These are phyloP conservation scores for Euwallacea fornicatus DNA, from an alignment of 1,140 invertebrate genomes.

Conservation along the genomic window DNA sequence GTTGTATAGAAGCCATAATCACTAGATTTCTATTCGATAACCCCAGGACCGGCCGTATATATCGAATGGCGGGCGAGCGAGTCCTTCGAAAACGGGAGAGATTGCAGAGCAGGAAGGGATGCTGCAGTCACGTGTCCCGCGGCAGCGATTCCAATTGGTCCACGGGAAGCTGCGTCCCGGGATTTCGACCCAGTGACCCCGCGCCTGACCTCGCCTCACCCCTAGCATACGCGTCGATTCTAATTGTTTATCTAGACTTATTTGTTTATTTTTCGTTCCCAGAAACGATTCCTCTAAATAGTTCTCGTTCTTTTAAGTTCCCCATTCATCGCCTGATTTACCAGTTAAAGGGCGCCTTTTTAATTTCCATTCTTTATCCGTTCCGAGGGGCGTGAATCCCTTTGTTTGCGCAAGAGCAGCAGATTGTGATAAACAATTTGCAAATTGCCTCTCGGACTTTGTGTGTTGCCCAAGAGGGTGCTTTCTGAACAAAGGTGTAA, in stretches of 20 bases:
- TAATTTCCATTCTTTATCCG: no score
- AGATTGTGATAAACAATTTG: no score
- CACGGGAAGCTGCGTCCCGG: slow-evolving; percentile 46
- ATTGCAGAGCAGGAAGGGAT: slow-evolving; percentile 45
- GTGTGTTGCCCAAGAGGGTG: no score
- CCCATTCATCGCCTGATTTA: no score
- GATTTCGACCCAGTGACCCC: slow-evolving; percentile 54
- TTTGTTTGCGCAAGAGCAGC: no score
- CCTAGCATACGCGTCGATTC: slow-evolving; percentile 22
- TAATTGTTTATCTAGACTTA: slow-evolving; percentile 9
- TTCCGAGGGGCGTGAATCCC: no score
- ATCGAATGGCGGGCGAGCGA: slow-evolving; percentile 29
- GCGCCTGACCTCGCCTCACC: slow-evolving; percentile 47
- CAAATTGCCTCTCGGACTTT: no score
- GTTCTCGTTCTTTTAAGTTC: no score
- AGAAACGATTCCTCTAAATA: neutral
- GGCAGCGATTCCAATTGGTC: slow-evolving; percentile 43
- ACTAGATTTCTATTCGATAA: no score
- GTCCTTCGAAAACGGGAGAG: slow-evolving; percentile 30
- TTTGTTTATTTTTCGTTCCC: slow-evolving; percentile 12
- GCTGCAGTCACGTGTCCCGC: slow-evolving; percentile 51
- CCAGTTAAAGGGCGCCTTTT: no score
- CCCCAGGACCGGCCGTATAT: slow-evolving; percentile 21
- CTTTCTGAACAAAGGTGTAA: no score
- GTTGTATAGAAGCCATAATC: slow-evolving; percentile 11